Base-by-base conservation (phyloP, 1,140 invertebrate genomes). In the Cyclina sinensis region DNA sequence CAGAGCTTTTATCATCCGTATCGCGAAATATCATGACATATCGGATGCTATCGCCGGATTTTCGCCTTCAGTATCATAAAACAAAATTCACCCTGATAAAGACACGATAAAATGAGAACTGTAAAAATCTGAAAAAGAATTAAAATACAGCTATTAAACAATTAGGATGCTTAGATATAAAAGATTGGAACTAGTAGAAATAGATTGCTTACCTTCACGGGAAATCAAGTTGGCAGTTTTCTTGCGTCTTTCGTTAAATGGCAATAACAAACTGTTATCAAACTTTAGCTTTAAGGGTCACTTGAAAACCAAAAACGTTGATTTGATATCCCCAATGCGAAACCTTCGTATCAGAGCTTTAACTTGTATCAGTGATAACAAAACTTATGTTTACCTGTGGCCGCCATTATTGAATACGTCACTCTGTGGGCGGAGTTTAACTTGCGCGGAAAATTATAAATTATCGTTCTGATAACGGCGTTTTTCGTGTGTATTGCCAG, bases 311-410 rank as follows among this genome's bases (percentile, higher is more conserved):
- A 62, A 86, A 86, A 78, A 48, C 57, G n/a, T 46, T 79, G 85
- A 85, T 85, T 85, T 85, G 82, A 78, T 86, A 86, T 86, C 48
- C 85, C 51, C 73, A 57, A 39, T 51, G 46, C 48, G 32, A 37
- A 43, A 86, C 46, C n/a, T 62, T 51, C 85, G 74, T 86, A 86
- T 86, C 85, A 79, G 30, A 78, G 51, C 65, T 86, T 86, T 76
- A 86, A 65, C 85, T 78, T 86, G 85, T 86, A 84, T 39, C 48
- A 59, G 18, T 43, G 85, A 86, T 86, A 86, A 86, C 79, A 59
- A 86, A 65, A 59, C 24, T 62, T 79, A 57, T 79, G 85, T 86
- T 86, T 86, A 86, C 85, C 85, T 86, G 85, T 86, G 24, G 24
- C 51, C 35, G 39, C 48, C 73, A 70, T 74, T 86, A 54, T 21